These are phyloP conservation scores for Petrolisthes cinctipes DNA, from an alignment of 2,888 invertebrate genomes.

Conservation along the genomic window DNA sequence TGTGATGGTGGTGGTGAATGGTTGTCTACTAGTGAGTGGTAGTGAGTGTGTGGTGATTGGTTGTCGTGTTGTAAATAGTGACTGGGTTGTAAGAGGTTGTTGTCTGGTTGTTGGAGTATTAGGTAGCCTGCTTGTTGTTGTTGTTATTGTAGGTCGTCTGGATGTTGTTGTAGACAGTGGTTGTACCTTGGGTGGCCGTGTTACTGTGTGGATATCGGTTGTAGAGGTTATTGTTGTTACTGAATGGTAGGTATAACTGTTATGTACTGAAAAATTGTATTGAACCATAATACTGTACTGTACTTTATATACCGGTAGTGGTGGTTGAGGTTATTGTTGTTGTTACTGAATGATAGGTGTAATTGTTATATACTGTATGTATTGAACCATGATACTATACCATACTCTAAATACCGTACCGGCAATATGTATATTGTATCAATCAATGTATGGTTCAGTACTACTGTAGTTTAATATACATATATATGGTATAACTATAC, in stretches of 20 bases:
- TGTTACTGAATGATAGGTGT: neutral
- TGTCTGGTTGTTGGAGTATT: neutral
- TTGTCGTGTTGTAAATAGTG: neutral
- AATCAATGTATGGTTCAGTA: too few species aligned
- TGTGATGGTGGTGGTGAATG: slow-evolving; percentile 14
- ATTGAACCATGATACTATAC: too few species aligned
- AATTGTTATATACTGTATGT: neutral
- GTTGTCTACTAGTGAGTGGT: slow-evolving; percentile 23
- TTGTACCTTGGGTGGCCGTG: neutral
- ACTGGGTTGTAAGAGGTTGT: slow-evolving; percentile 14
- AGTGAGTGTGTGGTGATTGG: slow-evolving; percentile 10
- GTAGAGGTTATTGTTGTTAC: too few species aligned
- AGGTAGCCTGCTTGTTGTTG: neutral
- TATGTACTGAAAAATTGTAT: too few species aligned
- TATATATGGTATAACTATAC: too few species aligned
- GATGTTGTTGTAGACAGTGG: slow-evolving; percentile 9
- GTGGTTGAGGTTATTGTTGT: neutral
- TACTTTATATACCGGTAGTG: neutral
- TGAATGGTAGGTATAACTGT: too few species aligned
- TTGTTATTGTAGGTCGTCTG: neutral
- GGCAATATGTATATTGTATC: too few species aligned
- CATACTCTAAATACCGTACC: too few species aligned
- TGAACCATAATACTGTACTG: too few species aligned
- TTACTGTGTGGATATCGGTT: neutral
- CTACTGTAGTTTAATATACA: too few species aligned